These are phyloP conservation scores for Osmerus mordax DNA, from an alignment of 2,113 vertebrate species.

Conservation along the genomic window DNA sequence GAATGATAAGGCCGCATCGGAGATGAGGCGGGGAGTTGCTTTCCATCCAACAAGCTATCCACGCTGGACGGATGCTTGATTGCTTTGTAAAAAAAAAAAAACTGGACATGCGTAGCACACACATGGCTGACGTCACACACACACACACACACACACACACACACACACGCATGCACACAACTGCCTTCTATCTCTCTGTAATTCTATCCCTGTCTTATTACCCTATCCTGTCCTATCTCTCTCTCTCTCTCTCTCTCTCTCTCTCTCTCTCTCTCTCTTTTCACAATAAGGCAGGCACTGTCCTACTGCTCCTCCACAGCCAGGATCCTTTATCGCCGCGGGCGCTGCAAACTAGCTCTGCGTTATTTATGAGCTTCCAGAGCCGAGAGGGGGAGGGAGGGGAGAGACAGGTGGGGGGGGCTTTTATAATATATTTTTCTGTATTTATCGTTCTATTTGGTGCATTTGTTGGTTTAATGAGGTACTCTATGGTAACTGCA, in stretches of 20 bases:
- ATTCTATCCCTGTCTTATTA: neutral
- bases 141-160: no score
- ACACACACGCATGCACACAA: no score
- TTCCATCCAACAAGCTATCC: no score
- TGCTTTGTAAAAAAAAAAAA: no score
- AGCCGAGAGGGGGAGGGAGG: constrained; percentile 9
- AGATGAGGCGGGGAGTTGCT: neutral
- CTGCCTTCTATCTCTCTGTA: no score
- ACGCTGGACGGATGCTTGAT: no score
- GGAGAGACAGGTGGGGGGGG: neutral
- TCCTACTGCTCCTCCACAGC: constrained; percentile 28
- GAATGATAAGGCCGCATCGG: constrained; percentile 23
- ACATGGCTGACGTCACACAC: no score
- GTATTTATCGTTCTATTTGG: neutral
- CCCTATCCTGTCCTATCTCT: neutral
- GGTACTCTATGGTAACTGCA: neutral
- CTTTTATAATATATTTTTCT: neutral
- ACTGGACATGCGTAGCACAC: no score
- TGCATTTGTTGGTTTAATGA: neutral
- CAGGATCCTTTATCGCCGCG: constrained; percentile 45
- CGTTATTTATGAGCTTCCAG: constrained; percentile 55
- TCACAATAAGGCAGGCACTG: constrained; percentile 34
- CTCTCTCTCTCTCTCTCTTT: constrained; percentile 12
- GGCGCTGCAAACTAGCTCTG: constrained; percentile 47
- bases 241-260: neutral